A percentile compares a stretch with the other conserved stretches of the same genome.
These are phyloP conservation scores for Chloroclystis v-ata DNA, from an alignment of 2,888 invertebrate species.

Conservation along the genomic window DNA sequence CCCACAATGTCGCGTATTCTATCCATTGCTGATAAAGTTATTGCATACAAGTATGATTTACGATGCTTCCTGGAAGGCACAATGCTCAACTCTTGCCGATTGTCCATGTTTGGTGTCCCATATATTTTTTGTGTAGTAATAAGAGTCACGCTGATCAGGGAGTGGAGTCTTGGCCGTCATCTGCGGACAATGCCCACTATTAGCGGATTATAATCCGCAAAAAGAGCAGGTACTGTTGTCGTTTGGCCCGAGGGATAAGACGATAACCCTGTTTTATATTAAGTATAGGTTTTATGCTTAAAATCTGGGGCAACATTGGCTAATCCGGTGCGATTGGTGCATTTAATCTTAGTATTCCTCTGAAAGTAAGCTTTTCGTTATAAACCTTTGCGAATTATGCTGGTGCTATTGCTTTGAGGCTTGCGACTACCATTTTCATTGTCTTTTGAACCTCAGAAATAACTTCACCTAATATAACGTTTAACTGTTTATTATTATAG, in stretches of 20 bases:
- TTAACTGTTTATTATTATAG: too few relatives aligned
- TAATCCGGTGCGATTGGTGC: slow-evolving; percentile 1
- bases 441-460: too few relatives aligned
- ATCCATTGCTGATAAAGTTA: slow-evolving; percentile 46
- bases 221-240: slow-evolving; percentile 67
- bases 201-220: slow-evolving; percentile 72
- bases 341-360: not conserved
- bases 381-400: not conserved
- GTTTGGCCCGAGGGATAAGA: slow-evolving; percentile 33
- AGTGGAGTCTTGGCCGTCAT: slow-evolving; percentile 53
- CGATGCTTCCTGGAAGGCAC: slow-evolving; percentile 51
- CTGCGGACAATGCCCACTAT: slow-evolving; percentile 75
- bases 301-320: slow-evolving; percentile 2
- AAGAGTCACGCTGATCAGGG: slow-evolving; percentile 43
- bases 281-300: slow-evolving; percentile 9
- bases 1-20: slow-evolving; percentile 24
- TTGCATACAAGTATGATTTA: slow-evolving; percentile 64
- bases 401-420: not conserved
- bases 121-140: slow-evolving; percentile 38
- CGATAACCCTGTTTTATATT: slow-evolving; percentile 19
- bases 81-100: slow-evolving; percentile 67
- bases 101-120: slow-evolving; percentile 38
- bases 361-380: not conserved
- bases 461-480: too few relatives aligned
- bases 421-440: not conserved